phyloP scores from a whole-genome alignment of 2,888 invertebrate species.

The Halictus ligatus region DNA sequence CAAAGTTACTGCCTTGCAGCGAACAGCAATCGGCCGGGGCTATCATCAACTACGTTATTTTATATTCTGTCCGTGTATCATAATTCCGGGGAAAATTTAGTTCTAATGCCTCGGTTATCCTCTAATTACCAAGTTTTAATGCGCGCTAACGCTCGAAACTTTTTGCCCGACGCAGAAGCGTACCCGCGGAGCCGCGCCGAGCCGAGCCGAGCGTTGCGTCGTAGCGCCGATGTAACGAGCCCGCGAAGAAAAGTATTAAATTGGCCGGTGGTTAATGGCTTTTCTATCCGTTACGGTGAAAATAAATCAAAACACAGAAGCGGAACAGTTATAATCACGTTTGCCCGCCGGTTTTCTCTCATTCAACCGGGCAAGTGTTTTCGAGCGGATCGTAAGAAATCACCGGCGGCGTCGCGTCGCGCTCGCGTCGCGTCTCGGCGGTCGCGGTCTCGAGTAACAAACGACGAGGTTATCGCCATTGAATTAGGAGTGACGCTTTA shows the following conservation, averaged over 20 bases:
- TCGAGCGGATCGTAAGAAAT: neutral
- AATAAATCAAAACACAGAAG: slow-evolving; percentile 18
- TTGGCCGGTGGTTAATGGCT: slow-evolving; percentile 14
- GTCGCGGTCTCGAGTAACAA: neutral
- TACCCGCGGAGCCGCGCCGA: neutral
- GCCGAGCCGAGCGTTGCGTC: neutral
- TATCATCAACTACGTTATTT: slow-evolving; percentile 50
- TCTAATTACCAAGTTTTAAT: slow-evolving; percentile 41
- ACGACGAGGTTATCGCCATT: neutral
- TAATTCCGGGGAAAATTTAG: slow-evolving; percentile 28
- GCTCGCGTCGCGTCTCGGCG: too few species aligned
- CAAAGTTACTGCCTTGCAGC: slow-evolving; percentile 28
- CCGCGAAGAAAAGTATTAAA: slow-evolving; percentile 5
- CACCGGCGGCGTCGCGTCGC: neutral
- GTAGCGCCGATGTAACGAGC: neutral
- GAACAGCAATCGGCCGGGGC: slow-evolving; percentile 35
- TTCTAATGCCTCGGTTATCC: slow-evolving; percentile 9
- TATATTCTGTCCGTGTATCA: slow-evolving; percentile 42
- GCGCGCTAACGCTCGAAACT: slow-evolving; percentile 12
- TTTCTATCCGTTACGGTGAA: neutral
- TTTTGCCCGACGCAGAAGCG: slow-evolving; percentile 21
- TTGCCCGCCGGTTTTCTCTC: neutral
- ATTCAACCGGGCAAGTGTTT: neutral
- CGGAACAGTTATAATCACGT: neutral
- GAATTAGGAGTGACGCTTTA: neutral